Base-by-base conservation (phyloP, 2,888 invertebrate genomes). In the Campopleginae sp. region DNA sequence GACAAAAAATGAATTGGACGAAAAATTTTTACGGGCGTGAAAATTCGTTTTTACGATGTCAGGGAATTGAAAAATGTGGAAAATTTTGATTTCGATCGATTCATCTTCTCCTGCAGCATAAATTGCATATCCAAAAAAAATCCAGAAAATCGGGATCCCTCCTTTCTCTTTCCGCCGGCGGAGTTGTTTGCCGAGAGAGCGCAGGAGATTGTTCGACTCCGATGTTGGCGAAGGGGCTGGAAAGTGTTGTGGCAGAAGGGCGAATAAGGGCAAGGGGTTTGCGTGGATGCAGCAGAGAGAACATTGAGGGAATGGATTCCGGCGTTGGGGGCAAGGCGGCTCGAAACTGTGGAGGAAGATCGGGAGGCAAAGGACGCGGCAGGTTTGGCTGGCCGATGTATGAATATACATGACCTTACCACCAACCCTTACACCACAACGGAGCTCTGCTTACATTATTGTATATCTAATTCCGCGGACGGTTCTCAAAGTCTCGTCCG, bases 271-370 rank as follows among this genome's bases (percentile, higher is more conserved):
- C 87, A 83, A 85, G 86, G 89, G 86, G 84, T 94, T 94, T 94
- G 94, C 94, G 94, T 94, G 78, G 72, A 81, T 66, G 83, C 68
- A 85, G 83, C 68, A 85, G 87, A 87, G 88, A 80, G 84, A 86
- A 88, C 78, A 83, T 88, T 85, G 89, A 86, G 88, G 84, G 90
- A 86, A 86, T 89, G 89, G 88, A 87, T 46, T 78, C 44, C n/a
- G 89, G 86, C 86, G 80, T 88, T 87, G 85, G 88, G 88, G 88
- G 86, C n/a, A 90, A 88, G 90, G 88, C 84, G 88, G 89, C 88
- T 33, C 31, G 90, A 89, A 90, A 89, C 91, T 92, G 95, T 95
- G 95, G 95, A 95, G 94, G 74, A 90, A 90, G 92, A 92, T 91
- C 92, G 93, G 92, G 93, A 94, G 85, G 81, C 63, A 68, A 82